phyloP scores from a whole-genome alignment of 30 jellyfish, hydroid and myxozoan species.

The Phacellophora camtschatica region DNA sequence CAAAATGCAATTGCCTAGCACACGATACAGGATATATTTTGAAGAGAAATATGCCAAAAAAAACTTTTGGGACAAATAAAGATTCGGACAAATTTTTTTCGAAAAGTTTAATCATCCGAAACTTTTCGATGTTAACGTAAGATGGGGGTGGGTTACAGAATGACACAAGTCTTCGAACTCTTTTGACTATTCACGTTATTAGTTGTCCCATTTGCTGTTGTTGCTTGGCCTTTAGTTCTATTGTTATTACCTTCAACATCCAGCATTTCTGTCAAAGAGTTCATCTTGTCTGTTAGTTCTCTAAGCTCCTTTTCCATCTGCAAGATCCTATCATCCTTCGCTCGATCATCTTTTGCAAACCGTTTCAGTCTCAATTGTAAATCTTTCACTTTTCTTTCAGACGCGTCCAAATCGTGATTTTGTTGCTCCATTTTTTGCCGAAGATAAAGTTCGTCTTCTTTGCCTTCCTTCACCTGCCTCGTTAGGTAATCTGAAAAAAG shows the following conservation, averaged over 20 bases:
- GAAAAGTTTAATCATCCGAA: too few species aligned
- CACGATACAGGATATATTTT: too few species aligned
- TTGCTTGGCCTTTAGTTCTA: not conserved
- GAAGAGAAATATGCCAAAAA: too few species aligned
- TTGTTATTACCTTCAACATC: constrained; percentile 59
- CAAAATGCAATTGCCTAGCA: too few species aligned
- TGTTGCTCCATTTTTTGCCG: constrained; percentile 62
- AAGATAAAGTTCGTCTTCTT: constrained; percentile 58
- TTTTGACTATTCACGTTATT: not conserved
- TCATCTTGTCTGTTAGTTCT: constrained; percentile 59
- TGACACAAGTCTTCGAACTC: constrained; percentile 53
- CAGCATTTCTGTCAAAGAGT: constrained; percentile 61
- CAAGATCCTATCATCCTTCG: constrained; percentile 78
- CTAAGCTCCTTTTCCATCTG: constrained; percentile 72
- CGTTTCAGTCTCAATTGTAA: constrained; percentile 85
- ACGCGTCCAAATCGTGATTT: constrained; percentile 71
- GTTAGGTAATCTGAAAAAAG: constrained; percentile 61
- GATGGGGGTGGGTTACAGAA: constrained; percentile 18
- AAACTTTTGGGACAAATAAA: too few species aligned
- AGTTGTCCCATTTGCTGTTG: not conserved
- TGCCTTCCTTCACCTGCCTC: constrained; percentile 81
- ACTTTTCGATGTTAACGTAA: too few species aligned
- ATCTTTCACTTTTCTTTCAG: constrained; percentile 87
- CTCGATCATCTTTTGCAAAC: constrained; percentile 84
- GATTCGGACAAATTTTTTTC: too few species aligned